Conservation (phyloP, 2,888 invertebrate genomes). For the Ectemnius cavifrons region DNA sequence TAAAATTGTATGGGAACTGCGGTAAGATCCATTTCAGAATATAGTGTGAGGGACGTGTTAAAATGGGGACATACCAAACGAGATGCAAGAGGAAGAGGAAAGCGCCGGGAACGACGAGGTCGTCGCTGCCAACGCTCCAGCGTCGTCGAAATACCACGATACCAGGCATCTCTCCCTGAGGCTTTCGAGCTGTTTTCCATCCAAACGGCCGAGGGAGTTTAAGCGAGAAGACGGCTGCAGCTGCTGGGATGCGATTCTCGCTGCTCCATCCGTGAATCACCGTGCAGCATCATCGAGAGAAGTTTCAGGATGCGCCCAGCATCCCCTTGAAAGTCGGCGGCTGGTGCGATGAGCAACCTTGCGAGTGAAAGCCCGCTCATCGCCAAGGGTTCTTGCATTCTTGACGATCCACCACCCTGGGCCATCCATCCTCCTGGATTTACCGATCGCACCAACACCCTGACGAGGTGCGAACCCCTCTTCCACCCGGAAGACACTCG, state of each 20-base stretch:
- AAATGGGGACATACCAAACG: slow-evolving; percentile 83
- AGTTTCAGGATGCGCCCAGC: slow-evolving; percentile 25
- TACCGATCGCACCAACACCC: neutral
- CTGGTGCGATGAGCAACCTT: slow-evolving; percentile 28
- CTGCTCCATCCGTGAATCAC: slow-evolving; percentile 34
- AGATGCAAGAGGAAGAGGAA: slow-evolving; percentile 87
- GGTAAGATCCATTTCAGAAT: too few species aligned
- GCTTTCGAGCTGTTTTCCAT: slow-evolving; percentile 40
- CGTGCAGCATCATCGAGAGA: slow-evolving; percentile 24
- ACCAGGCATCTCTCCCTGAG: slow-evolving; percentile 84
- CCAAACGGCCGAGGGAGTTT: slow-evolving; percentile 32
- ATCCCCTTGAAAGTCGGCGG: slow-evolving; percentile 24
- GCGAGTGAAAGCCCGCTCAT: slow-evolving; percentile 41
- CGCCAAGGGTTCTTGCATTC: slow-evolving; percentile 38
- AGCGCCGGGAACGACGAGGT: slow-evolving; percentile 90
- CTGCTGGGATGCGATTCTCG: slow-evolving; percentile 2
- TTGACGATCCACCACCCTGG: slow-evolving; percentile 6
- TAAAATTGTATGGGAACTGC: too few species aligned
- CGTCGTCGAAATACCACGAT: slow-evolving; percentile 90
- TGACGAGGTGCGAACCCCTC: neutral
- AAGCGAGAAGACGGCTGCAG: slow-evolving; percentile 7
- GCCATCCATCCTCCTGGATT: slow-evolving; percentile 36
- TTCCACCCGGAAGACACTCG: neutral
- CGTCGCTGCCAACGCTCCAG: slow-evolving; percentile 94
- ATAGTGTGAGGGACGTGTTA: too few species aligned